phyloP scores from a whole-genome alignment of 2,888 invertebrate genomes.

The Ferrisia virgata region DNA sequence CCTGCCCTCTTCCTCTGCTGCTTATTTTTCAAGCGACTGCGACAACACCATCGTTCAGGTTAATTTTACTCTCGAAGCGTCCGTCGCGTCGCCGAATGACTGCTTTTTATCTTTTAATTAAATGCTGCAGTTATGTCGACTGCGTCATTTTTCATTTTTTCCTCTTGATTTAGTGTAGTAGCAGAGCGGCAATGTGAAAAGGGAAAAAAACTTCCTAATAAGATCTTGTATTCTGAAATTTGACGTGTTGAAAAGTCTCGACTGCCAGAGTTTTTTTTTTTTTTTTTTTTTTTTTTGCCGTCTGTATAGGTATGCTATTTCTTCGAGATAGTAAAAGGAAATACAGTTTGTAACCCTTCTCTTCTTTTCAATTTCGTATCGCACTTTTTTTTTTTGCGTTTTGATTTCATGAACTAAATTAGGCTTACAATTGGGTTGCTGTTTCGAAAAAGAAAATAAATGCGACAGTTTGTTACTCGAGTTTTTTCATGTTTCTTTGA shows the following conservation, averaged over 20 bases:
- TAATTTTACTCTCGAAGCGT: conserved; percentile 9
- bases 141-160: neutral
- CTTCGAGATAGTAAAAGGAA: no score
- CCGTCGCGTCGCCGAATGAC: neutral
- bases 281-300: neutral
- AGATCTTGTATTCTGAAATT: neutral
- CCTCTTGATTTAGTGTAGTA: neutral
- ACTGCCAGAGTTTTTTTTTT: neutral
- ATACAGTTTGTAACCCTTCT: neutral
- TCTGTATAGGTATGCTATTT: no score
- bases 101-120: conserved; percentile 19
- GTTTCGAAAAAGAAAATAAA: neutral
- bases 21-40: neutral
- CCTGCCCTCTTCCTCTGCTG: neutral
- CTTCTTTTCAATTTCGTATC: neutral
- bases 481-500: neutral
- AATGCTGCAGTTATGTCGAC: conserved; percentile 7
- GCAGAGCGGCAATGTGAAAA: neutral
- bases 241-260: neutral
- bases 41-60: neutral
- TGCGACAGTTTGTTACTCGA: neutral
- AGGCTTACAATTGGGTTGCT: neutral
- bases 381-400: neutral
- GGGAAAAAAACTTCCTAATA: neutral
- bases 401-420: neutral